phyloP scores from a whole-genome alignment of 2,113 vertebrate species.

The Microcebus tavaratra region DNA sequence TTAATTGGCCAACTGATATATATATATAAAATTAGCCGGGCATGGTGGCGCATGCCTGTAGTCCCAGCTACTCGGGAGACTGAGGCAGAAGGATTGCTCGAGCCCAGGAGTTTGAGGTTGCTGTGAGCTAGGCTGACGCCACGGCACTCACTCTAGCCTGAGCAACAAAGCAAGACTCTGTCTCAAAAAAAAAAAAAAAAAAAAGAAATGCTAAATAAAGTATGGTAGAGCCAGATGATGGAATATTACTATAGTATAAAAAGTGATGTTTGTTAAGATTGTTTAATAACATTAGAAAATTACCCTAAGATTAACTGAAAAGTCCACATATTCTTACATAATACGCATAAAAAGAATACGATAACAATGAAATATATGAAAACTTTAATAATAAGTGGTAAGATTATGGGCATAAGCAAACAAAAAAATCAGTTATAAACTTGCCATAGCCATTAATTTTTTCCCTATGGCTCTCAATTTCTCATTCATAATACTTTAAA shows the following conservation, averaged over 20 bases:
- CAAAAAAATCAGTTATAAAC: constrained; percentile 5
- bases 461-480: background rate
- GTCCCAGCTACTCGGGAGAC: too few species aligned
- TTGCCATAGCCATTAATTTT: background rate
- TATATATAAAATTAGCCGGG: too few species aligned
- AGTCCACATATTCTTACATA: background rate
- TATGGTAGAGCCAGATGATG: background rate
- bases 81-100: too few species aligned
- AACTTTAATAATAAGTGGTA: background rate
- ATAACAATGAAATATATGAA: background rate
- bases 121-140: too few species aligned
- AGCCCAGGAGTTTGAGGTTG: too few species aligned
- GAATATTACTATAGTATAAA: background rate
- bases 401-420: background rate
- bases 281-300: background rate
- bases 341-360: background rate
- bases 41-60: too few species aligned
- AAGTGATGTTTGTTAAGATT: background rate
- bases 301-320: background rate
- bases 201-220: constrained; percentile 19
- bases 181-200: too few species aligned
- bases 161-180: too few species aligned
- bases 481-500: constrained; percentile 10
- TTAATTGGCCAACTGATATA: too few species aligned
- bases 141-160: too few species aligned